phyloP scores from a whole-genome alignment of 1,140 invertebrate genomes.

The Lordiphosa clarofinis region DNA sequence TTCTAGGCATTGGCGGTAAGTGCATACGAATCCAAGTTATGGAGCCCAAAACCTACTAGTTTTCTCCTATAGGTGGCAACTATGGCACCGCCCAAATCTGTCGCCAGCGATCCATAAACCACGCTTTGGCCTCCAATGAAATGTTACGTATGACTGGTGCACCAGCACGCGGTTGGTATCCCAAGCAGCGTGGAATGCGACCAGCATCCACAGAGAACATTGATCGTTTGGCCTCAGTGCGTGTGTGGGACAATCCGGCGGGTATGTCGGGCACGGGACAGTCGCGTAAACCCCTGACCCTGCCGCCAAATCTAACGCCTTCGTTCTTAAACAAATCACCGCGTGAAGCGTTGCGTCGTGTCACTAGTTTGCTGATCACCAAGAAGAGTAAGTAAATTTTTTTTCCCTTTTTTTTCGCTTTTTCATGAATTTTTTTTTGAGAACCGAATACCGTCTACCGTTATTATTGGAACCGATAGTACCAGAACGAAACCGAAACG shows the following conservation, averaged over 20 bases:
- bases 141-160: constrained; percentile 87
- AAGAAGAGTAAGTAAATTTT: constrained; percentile 80
- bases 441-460: no score
- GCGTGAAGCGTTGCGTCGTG: constrained; percentile 89
- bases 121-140: constrained; percentile 87
- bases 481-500: no score
- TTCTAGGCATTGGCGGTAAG: constrained; percentile 71
- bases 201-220: constrained; percentile 91
- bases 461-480: no score
- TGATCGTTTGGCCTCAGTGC: constrained; percentile 83
- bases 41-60: neutral
- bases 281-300: constrained; percentile 86
- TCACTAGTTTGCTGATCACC: constrained; percentile 91
- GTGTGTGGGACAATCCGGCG: constrained; percentile 79
- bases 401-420: no score
- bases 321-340: constrained; percentile 93
- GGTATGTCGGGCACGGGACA: constrained; percentile 74
- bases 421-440: no score
- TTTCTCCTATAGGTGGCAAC: constrained; percentile 39
- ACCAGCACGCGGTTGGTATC: constrained; percentile 91
- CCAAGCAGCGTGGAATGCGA: constrained; percentile 85
- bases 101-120: constrained; percentile 84
- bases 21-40: neutral
- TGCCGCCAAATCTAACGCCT: constrained; percentile 90
- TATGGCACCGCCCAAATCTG: constrained; percentile 81